These are phyloP conservation scores for Bicyclus anynana DNA, from an alignment of 1,140 invertebrate species.

Conservation along the genomic window DNA sequence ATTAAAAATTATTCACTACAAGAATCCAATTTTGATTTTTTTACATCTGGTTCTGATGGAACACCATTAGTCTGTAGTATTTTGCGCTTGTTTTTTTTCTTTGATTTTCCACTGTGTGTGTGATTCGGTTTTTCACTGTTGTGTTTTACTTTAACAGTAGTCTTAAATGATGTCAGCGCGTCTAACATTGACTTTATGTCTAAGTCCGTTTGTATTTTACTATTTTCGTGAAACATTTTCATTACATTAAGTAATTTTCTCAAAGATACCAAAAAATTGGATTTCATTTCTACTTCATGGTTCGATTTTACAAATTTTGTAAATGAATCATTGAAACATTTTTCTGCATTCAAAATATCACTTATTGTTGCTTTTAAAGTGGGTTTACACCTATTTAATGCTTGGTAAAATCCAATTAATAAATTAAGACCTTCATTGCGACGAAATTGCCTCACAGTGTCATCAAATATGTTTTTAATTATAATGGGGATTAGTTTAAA, in stretches of 20 bases:
- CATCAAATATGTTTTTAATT: conserved; percentile 79
- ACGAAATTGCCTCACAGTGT: conserved; percentile 79
- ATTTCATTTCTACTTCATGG: conserved; percentile 49
- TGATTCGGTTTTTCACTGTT: conserved; percentile 24
- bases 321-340: conserved; percentile 41
- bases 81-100: conserved; percentile 57
- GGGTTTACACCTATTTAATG: conserved; percentile 67
- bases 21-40: conserved; percentile 15
- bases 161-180: not conserved
- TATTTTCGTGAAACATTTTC: conserved; percentile 54
- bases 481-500: conserved; percentile 77
- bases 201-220: conserved; percentile 44
- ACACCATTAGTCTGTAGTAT: conserved; percentile 39
- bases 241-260: conserved; percentile 62
- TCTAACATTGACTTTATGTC: conserved; percentile 47
- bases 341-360: conserved; percentile 42
- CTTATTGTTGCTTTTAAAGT: conserved; percentile 24
- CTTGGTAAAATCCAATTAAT: conserved; percentile 79
- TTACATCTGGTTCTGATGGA: conserved; percentile 13
- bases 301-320: conserved; percentile 31
- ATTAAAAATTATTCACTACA: conserved; percentile 13
- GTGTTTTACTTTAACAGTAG: conserved; percentile 29
- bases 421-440: conserved; percentile 82
- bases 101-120: conserved; percentile 36
- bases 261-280: conserved; percentile 51